Evolutionary conservation across 1,140 invertebrate genomes (phyloP).

Genomic region (Laupala kohalensis): DNA sequence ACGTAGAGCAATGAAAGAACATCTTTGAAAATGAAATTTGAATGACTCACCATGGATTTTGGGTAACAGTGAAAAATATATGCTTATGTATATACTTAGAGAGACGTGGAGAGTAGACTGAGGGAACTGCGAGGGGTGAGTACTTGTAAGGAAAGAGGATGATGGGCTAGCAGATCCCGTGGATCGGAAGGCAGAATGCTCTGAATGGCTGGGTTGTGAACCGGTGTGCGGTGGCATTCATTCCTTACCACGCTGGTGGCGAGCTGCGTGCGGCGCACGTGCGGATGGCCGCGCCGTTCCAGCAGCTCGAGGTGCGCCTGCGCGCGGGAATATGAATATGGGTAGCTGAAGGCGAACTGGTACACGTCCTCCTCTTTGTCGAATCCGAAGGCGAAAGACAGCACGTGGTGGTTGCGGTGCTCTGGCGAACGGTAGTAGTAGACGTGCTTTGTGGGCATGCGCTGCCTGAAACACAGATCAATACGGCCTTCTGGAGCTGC

Average conservation of each 20-base stretch:
- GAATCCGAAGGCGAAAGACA: conserved; percentile 89
- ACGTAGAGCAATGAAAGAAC: no score
- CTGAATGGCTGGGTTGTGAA: no score
- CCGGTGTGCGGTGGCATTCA: no score
- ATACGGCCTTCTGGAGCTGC: neutral
- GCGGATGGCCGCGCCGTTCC: conserved; percentile 42
- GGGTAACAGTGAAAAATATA: no score
- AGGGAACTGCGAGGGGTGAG: neutral
- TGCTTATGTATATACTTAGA: no score
- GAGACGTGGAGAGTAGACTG: neutral
- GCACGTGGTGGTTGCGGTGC: conserved; percentile 82
- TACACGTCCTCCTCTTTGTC: conserved; percentile 88
- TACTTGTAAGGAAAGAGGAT: no score
- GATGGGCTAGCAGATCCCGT: no score
- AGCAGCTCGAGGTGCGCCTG: conserved; percentile 71
- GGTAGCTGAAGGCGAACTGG: conserved; percentile 84
- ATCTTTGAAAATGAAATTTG: no score
- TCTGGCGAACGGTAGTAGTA: conserved; percentile 86
- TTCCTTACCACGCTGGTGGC: conserved; percentile 52
- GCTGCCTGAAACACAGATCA: conserved; percentile 45
- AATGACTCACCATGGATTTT: no score
- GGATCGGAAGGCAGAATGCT: no score
- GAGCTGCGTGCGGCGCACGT: conserved; percentile 54
- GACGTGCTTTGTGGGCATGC: conserved; percentile 70
- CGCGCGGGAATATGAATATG: conserved; percentile 84